Evolutionary conservation across 2,797 vertebrate species (phyloP).

Genomic region (Centropyge bicolor): DNA sequence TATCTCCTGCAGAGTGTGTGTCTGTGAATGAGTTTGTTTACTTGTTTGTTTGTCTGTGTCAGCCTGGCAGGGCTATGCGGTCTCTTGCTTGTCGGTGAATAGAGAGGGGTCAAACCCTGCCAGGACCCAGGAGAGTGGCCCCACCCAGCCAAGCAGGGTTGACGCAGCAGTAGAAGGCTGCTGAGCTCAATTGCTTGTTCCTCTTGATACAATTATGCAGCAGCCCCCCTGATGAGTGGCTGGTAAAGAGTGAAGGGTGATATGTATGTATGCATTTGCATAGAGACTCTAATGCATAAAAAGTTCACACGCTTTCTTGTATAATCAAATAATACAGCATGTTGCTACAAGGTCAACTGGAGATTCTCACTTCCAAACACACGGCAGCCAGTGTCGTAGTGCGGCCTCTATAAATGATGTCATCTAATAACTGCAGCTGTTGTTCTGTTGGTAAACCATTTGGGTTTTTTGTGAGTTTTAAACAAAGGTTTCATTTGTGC

Average conservation of each 20-base stretch:
- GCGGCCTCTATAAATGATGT: slow-evolving; percentile 66
- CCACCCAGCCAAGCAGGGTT: slow-evolving; percentile 29
- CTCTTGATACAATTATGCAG: slow-evolving; percentile 52
- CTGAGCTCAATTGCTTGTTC: slow-evolving; percentile 22
- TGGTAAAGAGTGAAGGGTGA: slow-evolving; percentile 14
- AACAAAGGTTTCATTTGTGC: slow-evolving; percentile 67
- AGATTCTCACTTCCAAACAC: slow-evolving; percentile 38
- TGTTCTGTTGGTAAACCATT: slow-evolving; percentile 61
- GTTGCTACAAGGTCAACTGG: slow-evolving; percentile 38
- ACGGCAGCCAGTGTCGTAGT: slow-evolving; percentile 45
- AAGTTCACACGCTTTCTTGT: slow-evolving; percentile 12
- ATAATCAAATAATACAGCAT: slow-evolving; percentile 19
- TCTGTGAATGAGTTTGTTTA: slow-evolving; percentile 7
- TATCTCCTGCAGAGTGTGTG: slow-evolving; percentile 19
- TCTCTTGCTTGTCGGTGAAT: slow-evolving; percentile 49
- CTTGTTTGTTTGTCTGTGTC: slow-evolving; percentile 39
- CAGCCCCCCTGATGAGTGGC: slow-evolving; percentile 35
- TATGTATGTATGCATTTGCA: slow-evolving; percentile 1
- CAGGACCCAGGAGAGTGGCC: slow-evolving; percentile 70
- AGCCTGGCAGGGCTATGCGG: slow-evolving; percentile 16
- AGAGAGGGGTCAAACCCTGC: slow-evolving; percentile 44
- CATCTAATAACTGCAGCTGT: slow-evolving; percentile 72
- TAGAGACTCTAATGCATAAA: neutral
- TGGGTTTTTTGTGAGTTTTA: slow-evolving; percentile 41
- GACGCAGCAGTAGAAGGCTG: slow-evolving; percentile 49